Percentiles rank a stretch among this genome's conserved stretches.
phyloP scores from a whole-genome alignment of 2,113 vertebrate species.

The Eupsittula cactorum region DNA sequence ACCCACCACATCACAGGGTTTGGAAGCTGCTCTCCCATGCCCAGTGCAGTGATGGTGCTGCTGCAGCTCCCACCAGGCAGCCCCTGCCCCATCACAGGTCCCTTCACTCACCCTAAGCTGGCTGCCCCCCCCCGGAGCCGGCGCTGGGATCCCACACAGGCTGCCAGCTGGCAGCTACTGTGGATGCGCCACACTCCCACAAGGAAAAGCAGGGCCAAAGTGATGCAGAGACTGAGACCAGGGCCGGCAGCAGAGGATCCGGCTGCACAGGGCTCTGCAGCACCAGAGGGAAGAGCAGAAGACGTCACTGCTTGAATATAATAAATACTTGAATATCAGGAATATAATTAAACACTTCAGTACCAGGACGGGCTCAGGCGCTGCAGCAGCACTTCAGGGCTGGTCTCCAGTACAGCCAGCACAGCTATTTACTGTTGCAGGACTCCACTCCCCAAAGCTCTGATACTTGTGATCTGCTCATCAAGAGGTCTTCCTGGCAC shows the following conservation, averaged over 20 bases:
- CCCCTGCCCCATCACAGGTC: rapidly evolving
- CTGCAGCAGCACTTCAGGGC: background rate
- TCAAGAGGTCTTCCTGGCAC: background rate
- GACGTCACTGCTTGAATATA: background rate
- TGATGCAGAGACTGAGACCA: background rate
- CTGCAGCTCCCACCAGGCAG: background rate
- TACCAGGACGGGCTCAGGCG: rapidly evolving
- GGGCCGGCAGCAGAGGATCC: background rate
- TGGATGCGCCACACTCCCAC: rapidly evolving
- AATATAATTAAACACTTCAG: background rate
- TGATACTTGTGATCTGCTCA: background rate
- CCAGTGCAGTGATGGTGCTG: background rate
- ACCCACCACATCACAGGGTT: background rate
- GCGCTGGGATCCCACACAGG: background rate
- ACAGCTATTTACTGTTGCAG: background rate
- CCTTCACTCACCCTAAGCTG: background rate
- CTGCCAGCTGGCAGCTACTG: background rate
- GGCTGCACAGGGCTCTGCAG: background rate
- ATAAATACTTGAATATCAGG: background rate
- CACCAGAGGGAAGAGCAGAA: background rate
- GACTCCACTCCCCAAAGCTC: background rate
- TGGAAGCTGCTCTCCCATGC: background rate
- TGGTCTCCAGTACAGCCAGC: background rate
- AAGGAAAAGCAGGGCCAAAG: background rate
- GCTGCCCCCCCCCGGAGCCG: rapidly evolving